Conservation (phyloP, 2,888 invertebrate genomes). For the Phaonia tiefii region DNA sequence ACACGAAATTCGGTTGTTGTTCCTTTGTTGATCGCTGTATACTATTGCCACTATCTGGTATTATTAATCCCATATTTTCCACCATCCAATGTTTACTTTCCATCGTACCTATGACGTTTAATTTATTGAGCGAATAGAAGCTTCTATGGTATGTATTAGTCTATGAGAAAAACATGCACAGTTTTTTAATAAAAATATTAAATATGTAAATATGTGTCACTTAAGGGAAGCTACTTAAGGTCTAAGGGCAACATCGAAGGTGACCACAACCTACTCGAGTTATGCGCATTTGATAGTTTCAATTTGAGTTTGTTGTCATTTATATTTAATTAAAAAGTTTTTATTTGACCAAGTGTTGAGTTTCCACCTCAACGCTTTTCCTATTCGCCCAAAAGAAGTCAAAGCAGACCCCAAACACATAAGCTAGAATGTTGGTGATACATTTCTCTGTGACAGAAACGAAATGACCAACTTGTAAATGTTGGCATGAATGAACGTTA, state of each 20-base stretch:
- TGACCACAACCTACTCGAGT: not conserved
- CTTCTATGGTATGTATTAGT: too few relatives aligned
- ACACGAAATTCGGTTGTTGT: too few relatives aligned
- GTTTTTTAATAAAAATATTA: too few relatives aligned
- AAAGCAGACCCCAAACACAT: not conserved
- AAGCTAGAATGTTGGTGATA: not conserved
- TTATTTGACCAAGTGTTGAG: not conserved
- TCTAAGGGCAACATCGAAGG: not conserved
- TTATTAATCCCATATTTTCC: too few relatives aligned
- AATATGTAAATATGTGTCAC: too few relatives aligned
- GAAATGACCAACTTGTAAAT: not conserved
- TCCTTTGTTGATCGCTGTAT: too few relatives aligned
- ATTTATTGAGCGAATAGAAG: too few relatives aligned
- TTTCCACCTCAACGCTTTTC: conserved; percentile 19
- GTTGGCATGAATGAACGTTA: not conserved
- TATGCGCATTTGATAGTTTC: not conserved
- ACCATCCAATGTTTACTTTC: too few relatives aligned
- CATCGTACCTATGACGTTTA: too few relatives aligned
- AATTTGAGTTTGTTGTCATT: conserved; percentile 10
- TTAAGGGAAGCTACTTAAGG: too few relatives aligned
- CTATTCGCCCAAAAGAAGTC: not conserved
- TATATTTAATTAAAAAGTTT: conserved; percentile 25
- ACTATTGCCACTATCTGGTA: too few relatives aligned
- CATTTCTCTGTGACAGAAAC: conserved; percentile 13
- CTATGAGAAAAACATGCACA: too few relatives aligned